A percentile compares a stretch with the other conserved stretches of the same genome.
Conservation (phyloP, 2,113 vertebrate species). For the Propithecus coquereli region DNA sequence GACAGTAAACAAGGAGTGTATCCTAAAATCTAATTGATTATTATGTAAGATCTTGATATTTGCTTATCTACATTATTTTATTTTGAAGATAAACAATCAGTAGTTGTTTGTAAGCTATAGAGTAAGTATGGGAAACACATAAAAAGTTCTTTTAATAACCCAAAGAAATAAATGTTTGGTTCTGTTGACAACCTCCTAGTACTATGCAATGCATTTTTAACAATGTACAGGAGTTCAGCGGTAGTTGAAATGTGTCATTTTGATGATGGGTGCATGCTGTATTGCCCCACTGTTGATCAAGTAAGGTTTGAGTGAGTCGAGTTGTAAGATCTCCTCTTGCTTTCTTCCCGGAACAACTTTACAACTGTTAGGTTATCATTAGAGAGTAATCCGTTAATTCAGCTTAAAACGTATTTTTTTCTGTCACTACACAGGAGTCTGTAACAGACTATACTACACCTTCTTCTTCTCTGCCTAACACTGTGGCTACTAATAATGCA, state of each 20-base stretch:
- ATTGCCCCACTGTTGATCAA: background rate
- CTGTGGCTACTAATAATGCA: slow-evolving; percentile 90
- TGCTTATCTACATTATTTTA: background rate
- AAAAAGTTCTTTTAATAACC: background rate
- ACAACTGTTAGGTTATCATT: background rate
- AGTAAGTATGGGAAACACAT: background rate
- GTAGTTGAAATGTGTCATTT: background rate
- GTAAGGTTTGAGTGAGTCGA: background rate
- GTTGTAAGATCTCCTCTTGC: background rate
- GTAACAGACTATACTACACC: slow-evolving; percentile 98
- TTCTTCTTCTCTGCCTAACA: slow-evolving; percentile 93
- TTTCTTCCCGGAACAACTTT: background rate
- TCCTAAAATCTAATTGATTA: slow-evolving; percentile 14
- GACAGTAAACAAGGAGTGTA: background rate
- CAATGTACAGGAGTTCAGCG: background rate
- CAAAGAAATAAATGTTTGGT: background rate
- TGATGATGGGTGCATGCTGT: background rate
- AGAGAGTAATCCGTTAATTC: slow-evolving; percentile 38
- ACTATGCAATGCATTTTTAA: background rate
- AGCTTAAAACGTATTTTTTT: slow-evolving; percentile 75
- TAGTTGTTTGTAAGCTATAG: background rate
- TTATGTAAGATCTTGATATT: background rate
- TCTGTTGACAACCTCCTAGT: background rate
- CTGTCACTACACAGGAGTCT: slow-evolving; percentile 87
- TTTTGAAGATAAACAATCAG: background rate